Evolutionary conservation across 1,140 invertebrate genomes (phyloP).

Genomic region (Latrodectus geometricus): DNA sequence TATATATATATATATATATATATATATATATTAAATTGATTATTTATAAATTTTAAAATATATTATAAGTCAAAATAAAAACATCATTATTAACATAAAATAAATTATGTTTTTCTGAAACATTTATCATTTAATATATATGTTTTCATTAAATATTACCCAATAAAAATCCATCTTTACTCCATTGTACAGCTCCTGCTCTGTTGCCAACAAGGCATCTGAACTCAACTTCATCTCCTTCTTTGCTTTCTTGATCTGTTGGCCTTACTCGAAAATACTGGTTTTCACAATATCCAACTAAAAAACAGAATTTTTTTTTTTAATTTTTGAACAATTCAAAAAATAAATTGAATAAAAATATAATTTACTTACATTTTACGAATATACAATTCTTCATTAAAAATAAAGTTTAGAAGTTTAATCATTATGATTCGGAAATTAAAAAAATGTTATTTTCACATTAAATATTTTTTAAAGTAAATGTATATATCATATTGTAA

Average conservation of each 20-base stretch:
- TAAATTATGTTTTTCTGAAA: neutral
- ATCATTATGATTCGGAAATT: too few relatives aligned
- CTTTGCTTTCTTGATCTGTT: constrained; percentile 81
- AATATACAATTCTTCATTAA: too few relatives aligned
- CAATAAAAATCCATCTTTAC: constrained; percentile 91
- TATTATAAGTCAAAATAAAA: neutral
- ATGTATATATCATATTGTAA: too few relatives aligned
- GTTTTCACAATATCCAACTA: constrained; percentile 69
- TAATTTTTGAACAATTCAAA: neutral
- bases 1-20: too few relatives aligned
- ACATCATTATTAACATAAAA: neutral
- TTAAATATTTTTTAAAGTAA: too few relatives aligned
- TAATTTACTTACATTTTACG: too few relatives aligned
- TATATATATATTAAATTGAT: too few relatives aligned
- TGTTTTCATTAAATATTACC: constrained; percentile 78
- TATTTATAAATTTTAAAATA: neutral
- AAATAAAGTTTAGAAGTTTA: too few relatives aligned
- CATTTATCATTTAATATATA: too few relatives aligned
- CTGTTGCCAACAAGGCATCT: constrained; percentile 87
- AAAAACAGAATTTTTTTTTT: constrained; percentile 33
- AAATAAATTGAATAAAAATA: too few relatives aligned
- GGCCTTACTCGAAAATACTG: constrained; percentile 86
- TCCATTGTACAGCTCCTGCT: constrained; percentile 91
- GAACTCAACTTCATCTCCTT: constrained; percentile 82
- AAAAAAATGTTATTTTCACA: too few relatives aligned